Evolutionary conservation across 2,888 invertebrate genomes (phyloP).

Genomic region (Diarsia mendica): DNA sequence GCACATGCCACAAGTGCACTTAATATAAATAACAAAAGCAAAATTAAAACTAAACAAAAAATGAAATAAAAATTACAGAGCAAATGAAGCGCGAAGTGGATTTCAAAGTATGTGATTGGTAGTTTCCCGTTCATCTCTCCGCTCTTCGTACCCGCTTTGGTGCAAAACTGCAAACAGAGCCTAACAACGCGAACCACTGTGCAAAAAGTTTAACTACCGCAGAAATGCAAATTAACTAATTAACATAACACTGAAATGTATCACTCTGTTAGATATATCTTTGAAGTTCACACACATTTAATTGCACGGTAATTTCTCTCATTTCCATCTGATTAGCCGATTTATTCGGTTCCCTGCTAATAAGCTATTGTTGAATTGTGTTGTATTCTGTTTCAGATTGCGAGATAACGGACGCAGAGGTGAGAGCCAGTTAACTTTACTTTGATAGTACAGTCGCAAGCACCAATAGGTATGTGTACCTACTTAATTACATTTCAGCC

Average conservation of each 20-base stretch:
- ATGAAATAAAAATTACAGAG: background rate
- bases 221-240: slow-evolving; percentile 62
- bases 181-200: slow-evolving; percentile 19
- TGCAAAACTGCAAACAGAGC: background rate
- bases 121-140: background rate
- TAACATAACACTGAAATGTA: slow-evolving; percentile 54
- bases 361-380: slow-evolving; percentile 80
- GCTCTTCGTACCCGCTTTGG: background rate
- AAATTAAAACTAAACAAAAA: no score
- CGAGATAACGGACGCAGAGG: slow-evolving; percentile 71
- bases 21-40: no score
- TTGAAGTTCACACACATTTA: slow-evolving; percentile 66
- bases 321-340: slow-evolving; percentile 71
- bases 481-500: background rate
- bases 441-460: slow-evolving; percentile 18
- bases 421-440: slow-evolving; percentile 68
- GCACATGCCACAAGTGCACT: no score
- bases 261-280: slow-evolving; percentile 57
- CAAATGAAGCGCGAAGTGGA: background rate
- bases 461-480: background rate
- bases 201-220: slow-evolving; percentile 63
- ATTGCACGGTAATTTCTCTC: slow-evolving; percentile 62
- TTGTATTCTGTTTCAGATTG: slow-evolving; percentile 83
- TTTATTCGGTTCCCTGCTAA: slow-evolving; percentile 74
- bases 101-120: background rate